Conservation (phyloP, 2,113 vertebrate genomes). For the Amphiprion ocellaris region DNA sequence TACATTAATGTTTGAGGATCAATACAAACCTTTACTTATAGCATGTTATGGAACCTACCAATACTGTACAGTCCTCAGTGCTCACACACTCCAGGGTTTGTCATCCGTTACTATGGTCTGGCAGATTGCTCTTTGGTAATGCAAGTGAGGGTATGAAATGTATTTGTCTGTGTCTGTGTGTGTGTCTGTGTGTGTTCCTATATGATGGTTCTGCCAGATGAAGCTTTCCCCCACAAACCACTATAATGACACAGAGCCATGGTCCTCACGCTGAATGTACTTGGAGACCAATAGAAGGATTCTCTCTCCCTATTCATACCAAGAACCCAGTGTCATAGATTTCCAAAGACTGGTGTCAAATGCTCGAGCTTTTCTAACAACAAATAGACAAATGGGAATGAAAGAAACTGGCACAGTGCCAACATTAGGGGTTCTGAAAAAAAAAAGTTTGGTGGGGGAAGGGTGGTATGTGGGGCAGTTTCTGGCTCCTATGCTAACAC, state of each 20-base stretch:
- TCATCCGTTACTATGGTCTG: conserved; percentile 41
- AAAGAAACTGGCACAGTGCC: conserved; percentile 61
- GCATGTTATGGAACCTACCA: conserved; percentile 18
- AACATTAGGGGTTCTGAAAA: conserved; percentile 25
- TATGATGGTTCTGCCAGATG: conserved; percentile 28
- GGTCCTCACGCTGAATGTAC: conserved; percentile 28
- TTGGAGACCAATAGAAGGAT: conserved; percentile 24
- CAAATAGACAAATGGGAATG: conserved; percentile 70
- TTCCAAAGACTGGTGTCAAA: conserved; percentile 64
- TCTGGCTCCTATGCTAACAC: conserved; percentile 44
- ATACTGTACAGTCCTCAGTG: conserved; percentile 11
- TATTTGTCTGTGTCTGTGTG: not conserved
- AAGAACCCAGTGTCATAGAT: conserved; percentile 52
- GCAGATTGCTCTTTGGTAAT: conserved; percentile 45
- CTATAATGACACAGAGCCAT: conserved; percentile 46
- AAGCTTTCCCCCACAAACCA: conserved; percentile 54
- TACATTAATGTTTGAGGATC: conserved; percentile 63
- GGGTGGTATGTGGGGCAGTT: conserved; percentile 28
- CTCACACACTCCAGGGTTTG: conserved; percentile 26
- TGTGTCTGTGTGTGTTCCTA: conserved; percentile 17
- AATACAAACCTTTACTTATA: conserved; percentile 55
- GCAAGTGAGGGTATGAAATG: conserved; percentile 13
- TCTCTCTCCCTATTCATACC: conserved; percentile 56
- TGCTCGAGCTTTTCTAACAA: conserved; percentile 48
- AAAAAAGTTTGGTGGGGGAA: conserved; percentile 54